Conservation (phyloP, 2,797 vertebrate species). For the Spea hammondii region DNA sequence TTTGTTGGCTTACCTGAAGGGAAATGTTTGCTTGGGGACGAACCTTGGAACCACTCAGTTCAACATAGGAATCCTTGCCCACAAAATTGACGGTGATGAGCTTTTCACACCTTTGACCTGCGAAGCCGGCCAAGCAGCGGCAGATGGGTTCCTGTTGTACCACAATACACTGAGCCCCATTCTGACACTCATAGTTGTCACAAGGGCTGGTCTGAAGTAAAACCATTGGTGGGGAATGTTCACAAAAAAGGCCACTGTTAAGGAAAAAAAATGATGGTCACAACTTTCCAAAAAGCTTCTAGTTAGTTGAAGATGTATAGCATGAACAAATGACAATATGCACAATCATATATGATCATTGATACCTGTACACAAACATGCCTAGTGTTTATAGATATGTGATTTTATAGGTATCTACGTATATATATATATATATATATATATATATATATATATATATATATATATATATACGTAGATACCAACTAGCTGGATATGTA, state of each 20-base stretch:
- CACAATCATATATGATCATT: too few species aligned
- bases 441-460: too few species aligned
- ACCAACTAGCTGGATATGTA: too few species aligned
- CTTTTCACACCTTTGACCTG: constrained; percentile 88
- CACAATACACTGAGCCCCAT: constrained; percentile 89
- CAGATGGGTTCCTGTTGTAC: constrained; percentile 82
- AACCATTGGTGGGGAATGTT: constrained; percentile 92
- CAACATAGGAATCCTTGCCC: constrained; percentile 89
- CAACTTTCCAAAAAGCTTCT: too few species aligned
- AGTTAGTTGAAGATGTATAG: too few species aligned
- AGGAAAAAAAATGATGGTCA: constrained; percentile 25
- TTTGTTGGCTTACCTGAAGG: constrained; percentile 77
- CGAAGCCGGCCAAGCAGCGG: constrained; percentile 90
- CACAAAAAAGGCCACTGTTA: constrained; percentile 89
- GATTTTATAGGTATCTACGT: too few species aligned
- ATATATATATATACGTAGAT: too few species aligned
- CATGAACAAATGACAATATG: too few species aligned
- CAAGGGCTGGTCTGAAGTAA: constrained; percentile 94
- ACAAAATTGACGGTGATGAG: constrained; percentile 92
- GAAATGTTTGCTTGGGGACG: constrained; percentile 88
- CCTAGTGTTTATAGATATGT: too few species aligned
- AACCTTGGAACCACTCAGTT: constrained; percentile 83
- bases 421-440: too few species aligned
- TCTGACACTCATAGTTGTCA: constrained; percentile 91
- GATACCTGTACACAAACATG: too few species aligned